Conservation (phyloP, 2,113 vertebrate species). For the Anarhynchus alexandrinus region DNA sequence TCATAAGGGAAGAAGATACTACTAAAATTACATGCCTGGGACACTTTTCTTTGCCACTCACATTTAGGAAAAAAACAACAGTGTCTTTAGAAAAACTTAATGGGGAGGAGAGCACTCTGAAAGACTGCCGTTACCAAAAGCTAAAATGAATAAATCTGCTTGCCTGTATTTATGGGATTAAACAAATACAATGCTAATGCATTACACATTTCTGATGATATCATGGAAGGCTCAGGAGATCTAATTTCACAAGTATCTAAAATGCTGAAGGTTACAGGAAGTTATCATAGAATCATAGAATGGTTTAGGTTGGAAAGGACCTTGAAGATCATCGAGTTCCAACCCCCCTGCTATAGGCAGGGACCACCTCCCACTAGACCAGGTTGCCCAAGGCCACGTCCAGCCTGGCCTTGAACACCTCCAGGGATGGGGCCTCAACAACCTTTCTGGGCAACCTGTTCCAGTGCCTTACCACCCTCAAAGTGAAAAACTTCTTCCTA, state of each 20-base stretch:
- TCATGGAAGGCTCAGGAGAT: background rate
- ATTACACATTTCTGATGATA: background rate
- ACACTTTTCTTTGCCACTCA: constrained; percentile 15
- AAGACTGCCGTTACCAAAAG: background rate
- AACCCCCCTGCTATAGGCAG: too few relatives aligned
- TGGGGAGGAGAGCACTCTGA: background rate
- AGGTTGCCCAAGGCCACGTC: too few relatives aligned
- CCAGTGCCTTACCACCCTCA: too few relatives aligned
- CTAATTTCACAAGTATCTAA: background rate
- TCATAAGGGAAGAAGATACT: constrained; percentile 50
- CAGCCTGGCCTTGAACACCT: too few relatives aligned
- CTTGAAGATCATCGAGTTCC: too few relatives aligned
- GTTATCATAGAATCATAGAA: too few relatives aligned
- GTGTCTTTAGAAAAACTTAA: background rate
- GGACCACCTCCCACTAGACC: too few relatives aligned
- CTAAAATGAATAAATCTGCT: constrained; percentile 9
- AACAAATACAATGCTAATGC: background rate
- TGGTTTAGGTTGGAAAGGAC: too few relatives aligned
- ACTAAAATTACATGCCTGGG: constrained; percentile 39
- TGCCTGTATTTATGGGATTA: background rate
- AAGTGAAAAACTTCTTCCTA: too few relatives aligned
- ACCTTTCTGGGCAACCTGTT: too few relatives aligned
- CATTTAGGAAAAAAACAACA: background rate
- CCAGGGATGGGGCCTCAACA: too few relatives aligned
- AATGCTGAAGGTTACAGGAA: background rate